Evolutionary conservation across 2,888 invertebrate genomes (phyloP).

Genomic region (Diaperis boleti): DNA sequence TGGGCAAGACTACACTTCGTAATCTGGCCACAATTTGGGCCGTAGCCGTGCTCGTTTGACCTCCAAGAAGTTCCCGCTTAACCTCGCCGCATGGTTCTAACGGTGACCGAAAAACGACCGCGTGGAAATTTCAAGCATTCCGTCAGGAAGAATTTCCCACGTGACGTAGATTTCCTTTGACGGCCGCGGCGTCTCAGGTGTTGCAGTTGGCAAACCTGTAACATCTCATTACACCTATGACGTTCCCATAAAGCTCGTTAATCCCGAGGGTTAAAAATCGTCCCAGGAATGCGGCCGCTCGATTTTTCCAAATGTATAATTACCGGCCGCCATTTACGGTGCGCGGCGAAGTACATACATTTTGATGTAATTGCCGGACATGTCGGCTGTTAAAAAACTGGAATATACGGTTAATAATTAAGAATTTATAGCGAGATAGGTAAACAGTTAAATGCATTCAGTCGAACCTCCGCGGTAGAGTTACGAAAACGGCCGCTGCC

Average conservation of each 20-base stretch:
- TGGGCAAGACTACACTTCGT: no score
- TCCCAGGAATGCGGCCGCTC: background rate
- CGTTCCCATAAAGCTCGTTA: slow-evolving; percentile 29
- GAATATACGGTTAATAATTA: slow-evolving; percentile 38
- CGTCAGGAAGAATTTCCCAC: no score
- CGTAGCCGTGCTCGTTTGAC: no score
- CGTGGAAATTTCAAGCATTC: no score
- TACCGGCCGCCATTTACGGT: slow-evolving; percentile 6
- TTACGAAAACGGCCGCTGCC: slow-evolving; percentile 28
- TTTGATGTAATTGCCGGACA: slow-evolving; percentile 25
- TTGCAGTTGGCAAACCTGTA: slow-evolving; percentile 2
- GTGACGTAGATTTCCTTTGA: slow-evolving; percentile 10
- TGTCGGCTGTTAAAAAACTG: slow-evolving; percentile 19
- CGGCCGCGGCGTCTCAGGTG: background rate
- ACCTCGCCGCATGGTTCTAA: no score
- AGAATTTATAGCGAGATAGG: slow-evolving; percentile 34
- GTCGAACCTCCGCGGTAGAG: slow-evolving; percentile 16
- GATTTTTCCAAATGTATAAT: slow-evolving; percentile 21
- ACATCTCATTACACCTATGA: slow-evolving; percentile 23
- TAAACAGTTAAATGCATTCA: slow-evolving; percentile 41
- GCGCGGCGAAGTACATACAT: slow-evolving; percentile 12
- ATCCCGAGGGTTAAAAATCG: slow-evolving; percentile 15
- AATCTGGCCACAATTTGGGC: no score
- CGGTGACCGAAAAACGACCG: no score
- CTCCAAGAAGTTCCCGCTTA: no score